These are phyloP conservation scores for Graptemys geographica DNA, from an alignment of 2,797 vertebrate genomes.

Conservation along the genomic window DNA sequence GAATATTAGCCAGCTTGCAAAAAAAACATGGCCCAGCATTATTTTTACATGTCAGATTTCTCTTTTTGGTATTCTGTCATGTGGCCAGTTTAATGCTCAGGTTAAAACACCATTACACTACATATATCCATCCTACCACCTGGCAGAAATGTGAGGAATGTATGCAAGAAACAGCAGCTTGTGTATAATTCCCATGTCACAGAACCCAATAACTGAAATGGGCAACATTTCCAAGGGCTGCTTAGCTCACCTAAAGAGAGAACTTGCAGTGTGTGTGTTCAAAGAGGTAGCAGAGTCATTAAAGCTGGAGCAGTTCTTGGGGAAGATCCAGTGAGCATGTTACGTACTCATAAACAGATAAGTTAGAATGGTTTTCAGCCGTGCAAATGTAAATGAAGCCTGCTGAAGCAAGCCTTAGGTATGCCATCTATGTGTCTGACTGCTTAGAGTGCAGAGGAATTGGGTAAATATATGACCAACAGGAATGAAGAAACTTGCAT, in stretches of 20 bases:
- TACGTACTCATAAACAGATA: slow-evolving; percentile 73
- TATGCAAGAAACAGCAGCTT: slow-evolving; percentile 58
- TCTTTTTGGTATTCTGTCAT: slow-evolving; percentile 65
- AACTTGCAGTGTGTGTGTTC: slow-evolving; percentile 32
- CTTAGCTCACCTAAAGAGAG: slow-evolving; percentile 50
- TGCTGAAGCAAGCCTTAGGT: slow-evolving; percentile 73
- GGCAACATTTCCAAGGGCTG: slow-evolving; percentile 57
- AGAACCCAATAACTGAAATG: slow-evolving; percentile 38
- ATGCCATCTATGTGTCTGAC: slow-evolving; percentile 75
- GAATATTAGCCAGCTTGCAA: slow-evolving; percentile 68
- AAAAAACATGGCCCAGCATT: slow-evolving; percentile 66
- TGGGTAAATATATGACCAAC: slow-evolving; percentile 68
- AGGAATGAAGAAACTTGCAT: slow-evolving; percentile 66
- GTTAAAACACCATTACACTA: slow-evolving; percentile 65
- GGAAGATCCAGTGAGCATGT: slow-evolving; percentile 64
- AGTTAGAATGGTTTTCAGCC: slow-evolving; percentile 72
- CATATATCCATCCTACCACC: slow-evolving; percentile 57
- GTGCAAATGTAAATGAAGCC: slow-evolving; percentile 74
- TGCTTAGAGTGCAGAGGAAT: slow-evolving; percentile 73
- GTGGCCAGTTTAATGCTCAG: slow-evolving; percentile 71
- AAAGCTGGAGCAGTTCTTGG: slow-evolving; percentile 61
- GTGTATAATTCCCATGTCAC: slow-evolving; percentile 48
- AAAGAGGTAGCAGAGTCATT: slow-evolving; percentile 61
- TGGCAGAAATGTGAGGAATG: slow-evolving; percentile 73
- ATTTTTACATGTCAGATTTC: slow-evolving; percentile 63